Conservation (phyloP, 1,140 invertebrate genomes). For the Caenorhabditis tropicalis region DNA sequence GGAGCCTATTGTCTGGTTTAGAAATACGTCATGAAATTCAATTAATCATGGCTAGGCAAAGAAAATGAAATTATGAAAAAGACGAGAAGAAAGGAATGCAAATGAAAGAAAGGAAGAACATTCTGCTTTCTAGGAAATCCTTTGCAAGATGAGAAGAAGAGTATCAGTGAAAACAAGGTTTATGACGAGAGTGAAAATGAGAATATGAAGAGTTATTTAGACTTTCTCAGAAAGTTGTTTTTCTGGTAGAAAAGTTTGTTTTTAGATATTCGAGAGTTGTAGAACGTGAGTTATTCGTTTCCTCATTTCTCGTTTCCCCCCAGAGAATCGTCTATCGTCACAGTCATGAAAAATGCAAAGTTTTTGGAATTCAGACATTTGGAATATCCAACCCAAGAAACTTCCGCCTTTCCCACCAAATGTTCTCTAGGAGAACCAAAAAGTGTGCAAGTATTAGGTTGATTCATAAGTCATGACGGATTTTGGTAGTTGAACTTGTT, state of each 20-base stretch:
- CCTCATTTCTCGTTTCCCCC: not conserved
- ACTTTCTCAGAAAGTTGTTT: not conserved
- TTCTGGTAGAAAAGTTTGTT: not conserved
- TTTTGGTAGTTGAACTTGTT: too few species aligned
- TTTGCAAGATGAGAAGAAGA: not conserved
- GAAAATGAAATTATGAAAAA: slow-evolving; percentile 31
- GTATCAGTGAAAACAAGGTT: not conserved
- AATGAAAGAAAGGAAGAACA: slow-evolving; percentile 21
- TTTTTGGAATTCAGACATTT: not conserved
- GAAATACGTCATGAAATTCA: slow-evolving; percentile 26
- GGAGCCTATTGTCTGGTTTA: not conserved
- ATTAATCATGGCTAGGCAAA: not conserved
- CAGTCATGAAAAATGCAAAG: slow-evolving; percentile 21
- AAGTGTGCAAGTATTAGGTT: slow-evolving; percentile 28
- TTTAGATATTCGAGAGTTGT: not conserved
- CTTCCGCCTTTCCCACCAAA: not conserved
- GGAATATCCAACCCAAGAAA: slow-evolving; percentile 1
- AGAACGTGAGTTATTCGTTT: not conserved
- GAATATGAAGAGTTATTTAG: not conserved
- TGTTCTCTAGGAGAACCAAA: slow-evolving; percentile 19
- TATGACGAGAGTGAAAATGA: not conserved
- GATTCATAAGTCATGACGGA: too few species aligned
- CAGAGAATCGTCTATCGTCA: slow-evolving; percentile 24
- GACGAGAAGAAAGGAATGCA: slow-evolving; percentile 8
- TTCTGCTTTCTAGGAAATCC: not conserved